phyloP scores from a whole-genome alignment of 2,888 invertebrate genomes.

The Alviniconcha strummeri region DNA sequence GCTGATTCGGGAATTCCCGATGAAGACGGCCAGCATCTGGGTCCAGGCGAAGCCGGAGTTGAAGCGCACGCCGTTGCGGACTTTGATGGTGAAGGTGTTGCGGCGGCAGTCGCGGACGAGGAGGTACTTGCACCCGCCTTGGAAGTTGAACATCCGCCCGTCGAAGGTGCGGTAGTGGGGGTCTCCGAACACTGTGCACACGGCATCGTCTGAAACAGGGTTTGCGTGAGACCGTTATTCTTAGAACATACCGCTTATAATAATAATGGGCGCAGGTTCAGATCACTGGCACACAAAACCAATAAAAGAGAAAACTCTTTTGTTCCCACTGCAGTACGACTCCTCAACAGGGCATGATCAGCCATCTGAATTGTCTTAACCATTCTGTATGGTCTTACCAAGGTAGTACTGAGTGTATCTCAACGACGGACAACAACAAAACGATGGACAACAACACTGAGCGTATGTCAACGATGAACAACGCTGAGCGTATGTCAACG shows the following conservation, averaged over 20 bases:
- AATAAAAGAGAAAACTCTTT: too few relatives aligned
- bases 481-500: too few relatives aligned
- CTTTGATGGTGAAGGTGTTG: conserved; percentile 86
- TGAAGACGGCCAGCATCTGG: conserved; percentile 83
- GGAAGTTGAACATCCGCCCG: conserved; percentile 92
- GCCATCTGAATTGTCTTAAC: too few relatives aligned
- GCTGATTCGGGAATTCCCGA: conserved; percentile 72
- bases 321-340: too few relatives aligned
- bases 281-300: too few relatives aligned
- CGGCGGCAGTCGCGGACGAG: conserved; percentile 86
- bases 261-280: too few relatives aligned
- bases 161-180: conserved; percentile 97
- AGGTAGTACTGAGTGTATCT: too few relatives aligned
- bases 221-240: neutral
- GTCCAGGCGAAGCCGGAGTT: conserved; percentile 92
- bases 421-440: neutral
- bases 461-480: too few relatives aligned
- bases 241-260: too few relatives aligned
- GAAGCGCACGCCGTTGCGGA: conserved; percentile 89
- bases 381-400: too few relatives aligned
- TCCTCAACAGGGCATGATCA: too few relatives aligned
- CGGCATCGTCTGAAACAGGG: conserved; percentile 82
- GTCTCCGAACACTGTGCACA: conserved; percentile 95
- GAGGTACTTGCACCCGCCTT: conserved; percentile 89
- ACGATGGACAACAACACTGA: neutral